Conservation (phyloP, 1,140 invertebrate species). For the Arctopsyche grandis region DNA sequence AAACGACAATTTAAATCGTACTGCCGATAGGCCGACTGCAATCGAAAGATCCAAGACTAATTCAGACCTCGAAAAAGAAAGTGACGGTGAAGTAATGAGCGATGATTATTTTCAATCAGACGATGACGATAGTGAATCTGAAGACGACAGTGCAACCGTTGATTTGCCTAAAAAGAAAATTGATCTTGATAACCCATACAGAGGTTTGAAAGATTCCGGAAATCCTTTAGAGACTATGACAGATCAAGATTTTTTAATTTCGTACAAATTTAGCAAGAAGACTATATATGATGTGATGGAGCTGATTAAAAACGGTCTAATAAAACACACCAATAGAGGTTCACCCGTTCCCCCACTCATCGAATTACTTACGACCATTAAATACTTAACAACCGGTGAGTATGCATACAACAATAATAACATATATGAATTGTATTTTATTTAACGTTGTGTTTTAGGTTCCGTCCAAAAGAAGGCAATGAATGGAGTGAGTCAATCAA, state of each 20-base stretch:
- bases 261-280: slow-evolving; percentile 51
- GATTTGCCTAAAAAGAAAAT: slow-evolving; percentile 47
- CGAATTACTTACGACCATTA: slow-evolving; percentile 47
- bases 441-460: slow-evolving; percentile 31
- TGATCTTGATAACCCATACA: slow-evolving; percentile 47
- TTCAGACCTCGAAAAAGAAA: slow-evolving; percentile 13
- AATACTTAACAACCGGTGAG: slow-evolving; percentile 50
- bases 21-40: neutral
- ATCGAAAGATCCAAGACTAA: neutral
- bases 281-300: slow-evolving; percentile 51
- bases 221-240: slow-evolving; percentile 51
- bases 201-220: slow-evolving; percentile 46
- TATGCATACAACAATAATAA: neutral
- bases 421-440: neutral
- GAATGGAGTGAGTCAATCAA: slow-evolving; percentile 50
- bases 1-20: slow-evolving; percentile 5
- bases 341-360: slow-evolving; percentile 48
- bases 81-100: slow-evolving; percentile 44
- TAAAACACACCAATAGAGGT: slow-evolving; percentile 47
- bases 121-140: slow-evolving; percentile 12
- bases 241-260: slow-evolving; percentile 46
- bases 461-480: slow-evolving; percentile 50
- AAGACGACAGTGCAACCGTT: slow-evolving; percentile 28
- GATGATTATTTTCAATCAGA: slow-evolving; percentile 46
- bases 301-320: slow-evolving; percentile 49